Percentiles rank a stretch among this genome's conserved stretches.
phyloP scores from a whole-genome alignment of 2,797 vertebrate species.

The Sebastes diploproa region DNA sequence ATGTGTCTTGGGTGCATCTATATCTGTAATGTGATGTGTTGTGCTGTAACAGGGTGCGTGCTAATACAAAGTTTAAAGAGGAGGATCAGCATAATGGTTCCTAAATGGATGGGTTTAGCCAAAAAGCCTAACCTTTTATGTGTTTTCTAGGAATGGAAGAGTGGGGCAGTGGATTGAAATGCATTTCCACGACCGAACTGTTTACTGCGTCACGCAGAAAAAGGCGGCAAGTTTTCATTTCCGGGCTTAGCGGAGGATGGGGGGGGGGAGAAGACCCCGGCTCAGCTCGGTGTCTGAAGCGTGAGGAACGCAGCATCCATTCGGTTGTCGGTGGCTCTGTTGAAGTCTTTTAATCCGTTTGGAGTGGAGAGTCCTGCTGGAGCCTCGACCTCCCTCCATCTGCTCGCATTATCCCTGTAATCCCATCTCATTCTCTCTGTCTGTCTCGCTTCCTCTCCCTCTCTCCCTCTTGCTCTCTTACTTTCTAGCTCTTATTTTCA shows the following conservation, averaged over 20 bases:
- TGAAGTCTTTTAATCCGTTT: slow-evolving; percentile 76
- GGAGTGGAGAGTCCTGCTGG: slow-evolving; percentile 71
- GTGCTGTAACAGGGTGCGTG: slow-evolving; percentile 1
- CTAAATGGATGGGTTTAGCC: slow-evolving; percentile 27
- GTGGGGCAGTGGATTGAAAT: not conserved
- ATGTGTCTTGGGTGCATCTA: not conserved
- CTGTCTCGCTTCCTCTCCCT: slow-evolving; percentile 26
- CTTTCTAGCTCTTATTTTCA: slow-evolving; percentile 50
- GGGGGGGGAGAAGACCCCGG: not conserved
- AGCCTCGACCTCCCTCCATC: slow-evolving; percentile 85
- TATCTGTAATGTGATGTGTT: not conserved
- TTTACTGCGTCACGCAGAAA: slow-evolving; percentile 7
- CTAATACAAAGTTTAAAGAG: slow-evolving; percentile 16
- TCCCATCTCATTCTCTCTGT: slow-evolving; percentile 82
- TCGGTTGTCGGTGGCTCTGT: slow-evolving; percentile 49
- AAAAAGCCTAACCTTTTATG: slow-evolving; percentile 19
- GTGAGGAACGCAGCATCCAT: slow-evolving; percentile 27
- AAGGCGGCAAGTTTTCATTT: slow-evolving; percentile 60
- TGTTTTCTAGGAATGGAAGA: not conserved
- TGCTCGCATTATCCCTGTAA: slow-evolving; percentile 87
- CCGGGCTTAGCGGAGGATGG: slow-evolving; percentile 11
- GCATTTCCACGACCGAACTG: slow-evolving; percentile 8
- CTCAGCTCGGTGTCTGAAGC: slow-evolving; percentile 31
- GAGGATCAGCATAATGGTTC: slow-evolving; percentile 22
- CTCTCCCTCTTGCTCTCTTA: slow-evolving; percentile 39